Percentiles rank a stretch among this genome's conserved stretches.
phyloP scores from a whole-genome alignment of 2,113 vertebrate species.

The Pterocles gutturalis region DNA sequence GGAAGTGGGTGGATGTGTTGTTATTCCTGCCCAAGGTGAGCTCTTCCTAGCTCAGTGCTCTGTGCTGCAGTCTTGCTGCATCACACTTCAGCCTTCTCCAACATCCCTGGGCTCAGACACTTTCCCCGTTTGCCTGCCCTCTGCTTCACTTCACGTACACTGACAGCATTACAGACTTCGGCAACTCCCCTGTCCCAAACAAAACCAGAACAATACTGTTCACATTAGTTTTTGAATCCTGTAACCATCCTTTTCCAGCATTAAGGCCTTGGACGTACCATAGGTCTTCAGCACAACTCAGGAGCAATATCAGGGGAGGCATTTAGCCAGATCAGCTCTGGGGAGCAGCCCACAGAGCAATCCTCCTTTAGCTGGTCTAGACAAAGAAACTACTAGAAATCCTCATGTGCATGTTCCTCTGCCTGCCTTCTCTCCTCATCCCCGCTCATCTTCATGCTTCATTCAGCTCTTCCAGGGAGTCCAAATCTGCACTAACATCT shows the following conservation, averaged over 20 bases:
- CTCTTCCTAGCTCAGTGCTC: background rate
- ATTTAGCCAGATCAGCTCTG: background rate
- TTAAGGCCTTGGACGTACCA: background rate
- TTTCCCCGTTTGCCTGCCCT: background rate
- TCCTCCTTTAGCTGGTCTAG: background rate
- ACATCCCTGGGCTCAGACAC: background rate
- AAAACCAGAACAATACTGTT: background rate
- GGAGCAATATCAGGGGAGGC: background rate
- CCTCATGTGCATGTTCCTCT: background rate
- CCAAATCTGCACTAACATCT: background rate
- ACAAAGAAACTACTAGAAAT: background rate
- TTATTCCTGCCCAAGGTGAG: background rate
- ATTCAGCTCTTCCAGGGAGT: background rate
- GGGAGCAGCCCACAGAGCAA: background rate
- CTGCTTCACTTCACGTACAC: background rate
- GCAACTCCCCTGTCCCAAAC: background rate
- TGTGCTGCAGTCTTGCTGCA: background rate
- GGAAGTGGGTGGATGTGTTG: background rate
- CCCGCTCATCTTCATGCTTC: background rate
- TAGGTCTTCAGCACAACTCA: background rate
- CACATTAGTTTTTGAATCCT: background rate
- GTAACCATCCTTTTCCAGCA: background rate
- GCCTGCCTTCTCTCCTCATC: background rate
- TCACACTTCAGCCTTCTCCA: background rate
- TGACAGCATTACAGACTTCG: fast-evolving